Evolutionary conservation across 2,888 invertebrate species (phyloP).

Genomic region (Carcina quercana): DNA sequence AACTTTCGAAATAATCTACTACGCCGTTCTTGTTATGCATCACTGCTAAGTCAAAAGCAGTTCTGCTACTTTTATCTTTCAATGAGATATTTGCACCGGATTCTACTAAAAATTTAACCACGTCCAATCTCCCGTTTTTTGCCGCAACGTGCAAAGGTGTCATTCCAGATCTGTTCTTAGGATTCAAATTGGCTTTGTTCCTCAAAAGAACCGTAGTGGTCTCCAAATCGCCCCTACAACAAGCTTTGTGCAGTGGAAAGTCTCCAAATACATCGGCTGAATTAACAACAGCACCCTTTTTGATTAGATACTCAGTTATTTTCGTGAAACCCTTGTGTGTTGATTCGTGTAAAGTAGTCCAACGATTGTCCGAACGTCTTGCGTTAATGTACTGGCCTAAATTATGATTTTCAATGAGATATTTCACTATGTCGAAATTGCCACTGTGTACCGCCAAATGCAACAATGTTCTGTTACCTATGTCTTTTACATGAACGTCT

Average conservation of each 20-base stretch:
- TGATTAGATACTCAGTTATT: constrained; percentile 3
- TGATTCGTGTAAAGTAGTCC: constrained; percentile 8
- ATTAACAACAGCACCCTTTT: constrained; percentile 3
- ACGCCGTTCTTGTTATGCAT: too few relatives aligned
- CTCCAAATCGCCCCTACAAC: not conserved
- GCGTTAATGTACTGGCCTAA: constrained; percentile 5
- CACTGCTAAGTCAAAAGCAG: too few relatives aligned
- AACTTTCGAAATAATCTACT: too few relatives aligned
- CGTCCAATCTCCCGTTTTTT: not conserved
- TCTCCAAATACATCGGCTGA: not conserved
- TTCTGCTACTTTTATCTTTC: too few relatives aligned
- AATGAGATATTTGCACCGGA: constrained; percentile 1
- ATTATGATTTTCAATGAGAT: constrained; percentile 4
- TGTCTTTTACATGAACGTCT: constrained; percentile 1
- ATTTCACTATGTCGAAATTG: constrained; percentile 4
- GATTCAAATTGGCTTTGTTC: constrained; percentile 4
- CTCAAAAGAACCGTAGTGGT: constrained; percentile 1
- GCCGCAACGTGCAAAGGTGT: constrained; percentile 3
- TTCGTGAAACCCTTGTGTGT: constrained; percentile 1
- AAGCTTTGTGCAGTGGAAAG: constrained; percentile 5
- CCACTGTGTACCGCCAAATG: constrained; percentile 9
- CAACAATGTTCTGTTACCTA: constrained; percentile 1
- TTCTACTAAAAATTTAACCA: constrained; percentile 1
- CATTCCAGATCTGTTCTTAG: constrained; percentile 1
- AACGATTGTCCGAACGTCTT: constrained; percentile 4